Percentiles rank a stretch among this genome's conserved stretches.
Evolutionary conservation across 2,113 vertebrate species (phyloP).

Genomic region (Xenus cinereus): DNA sequence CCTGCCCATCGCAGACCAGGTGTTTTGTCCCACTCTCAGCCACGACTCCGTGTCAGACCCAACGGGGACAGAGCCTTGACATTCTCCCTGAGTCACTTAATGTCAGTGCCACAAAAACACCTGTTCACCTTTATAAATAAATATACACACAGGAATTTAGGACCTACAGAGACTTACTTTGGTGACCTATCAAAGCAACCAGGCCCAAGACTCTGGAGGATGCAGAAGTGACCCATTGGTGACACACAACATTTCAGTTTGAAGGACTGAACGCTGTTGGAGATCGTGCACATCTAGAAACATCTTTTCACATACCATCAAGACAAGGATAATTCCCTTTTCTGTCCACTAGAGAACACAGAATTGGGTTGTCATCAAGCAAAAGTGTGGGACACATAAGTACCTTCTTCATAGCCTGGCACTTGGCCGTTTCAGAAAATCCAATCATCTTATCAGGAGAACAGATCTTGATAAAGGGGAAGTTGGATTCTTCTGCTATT

Average conservation of each 20-base stretch:
- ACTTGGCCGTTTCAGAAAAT: constrained; percentile 94
- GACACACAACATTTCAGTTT: too few species aligned
- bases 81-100: not conserved
- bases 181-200: too few species aligned
- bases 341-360: not conserved
- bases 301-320: too few species aligned
- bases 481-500: constrained; percentile 93
- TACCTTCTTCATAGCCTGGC: constrained; percentile 98
- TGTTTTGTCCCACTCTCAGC: not conserved
- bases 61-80: not conserved
- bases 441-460: constrained; percentile 99
- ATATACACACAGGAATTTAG: not conserved
- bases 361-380: not conserved
- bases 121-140: not conserved
- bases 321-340: not conserved
- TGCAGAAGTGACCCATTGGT: too few species aligned
- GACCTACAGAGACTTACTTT: not conserved
- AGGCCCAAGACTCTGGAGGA: too few species aligned
- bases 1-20: not conserved
- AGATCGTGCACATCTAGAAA: too few species aligned
- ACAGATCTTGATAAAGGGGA: constrained; percentile 99
- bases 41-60: not conserved
- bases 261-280: too few species aligned
- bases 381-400: not conserved
- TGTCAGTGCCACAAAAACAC: not conserved